A percentile compares a stretch with the other conserved stretches of the same genome.
phyloP scores from a whole-genome alignment of 2,888 invertebrate species.

The Vanessa cardui region DNA sequence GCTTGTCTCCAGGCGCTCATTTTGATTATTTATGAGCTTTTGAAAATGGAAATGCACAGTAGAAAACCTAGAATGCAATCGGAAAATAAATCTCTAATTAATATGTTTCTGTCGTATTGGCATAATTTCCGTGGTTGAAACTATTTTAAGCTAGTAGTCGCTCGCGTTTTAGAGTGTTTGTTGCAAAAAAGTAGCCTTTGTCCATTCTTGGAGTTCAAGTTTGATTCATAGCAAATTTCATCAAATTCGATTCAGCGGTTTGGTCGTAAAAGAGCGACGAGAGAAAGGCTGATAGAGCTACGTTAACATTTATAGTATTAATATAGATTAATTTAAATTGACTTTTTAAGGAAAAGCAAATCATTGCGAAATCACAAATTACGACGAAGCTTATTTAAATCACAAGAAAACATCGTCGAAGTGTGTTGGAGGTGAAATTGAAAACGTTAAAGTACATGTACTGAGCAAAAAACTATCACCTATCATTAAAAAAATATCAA shows the following conservation, averaged over 20 bases:
- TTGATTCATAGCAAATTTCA: too few relatives aligned
- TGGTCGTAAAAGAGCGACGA: too few relatives aligned
- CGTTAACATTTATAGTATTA: too few relatives aligned
- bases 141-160: too few relatives aligned
- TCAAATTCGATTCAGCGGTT: too few relatives aligned
- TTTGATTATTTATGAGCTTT: conserved; percentile 44
- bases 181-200: too few relatives aligned
- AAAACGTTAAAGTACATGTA: conserved; percentile 46
- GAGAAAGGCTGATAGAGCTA: too few relatives aligned
- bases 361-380: conserved; percentile 42
- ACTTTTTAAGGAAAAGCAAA: conserved; percentile 47
- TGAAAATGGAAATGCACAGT: conserved; percentile 38
- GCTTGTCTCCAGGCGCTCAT: conserved; percentile 94
- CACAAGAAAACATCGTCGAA: conserved; percentile 62
- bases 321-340: conserved; percentile 1
- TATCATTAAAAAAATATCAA: conserved; percentile 55
- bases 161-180: too few relatives aligned
- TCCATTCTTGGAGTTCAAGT: too few relatives aligned
- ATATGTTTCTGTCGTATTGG: too few relatives aligned
- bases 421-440: conserved; percentile 57
- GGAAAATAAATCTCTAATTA: conserved; percentile 42
- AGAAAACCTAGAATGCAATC: conserved; percentile 34
- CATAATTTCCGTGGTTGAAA: too few relatives aligned
- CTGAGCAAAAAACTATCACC: conserved; percentile 63
- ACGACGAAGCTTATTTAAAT: conserved; percentile 48